Base-by-base conservation (phyloP, 2,888 invertebrate genomes). In the Lasioglossum zephyrum region DNA sequence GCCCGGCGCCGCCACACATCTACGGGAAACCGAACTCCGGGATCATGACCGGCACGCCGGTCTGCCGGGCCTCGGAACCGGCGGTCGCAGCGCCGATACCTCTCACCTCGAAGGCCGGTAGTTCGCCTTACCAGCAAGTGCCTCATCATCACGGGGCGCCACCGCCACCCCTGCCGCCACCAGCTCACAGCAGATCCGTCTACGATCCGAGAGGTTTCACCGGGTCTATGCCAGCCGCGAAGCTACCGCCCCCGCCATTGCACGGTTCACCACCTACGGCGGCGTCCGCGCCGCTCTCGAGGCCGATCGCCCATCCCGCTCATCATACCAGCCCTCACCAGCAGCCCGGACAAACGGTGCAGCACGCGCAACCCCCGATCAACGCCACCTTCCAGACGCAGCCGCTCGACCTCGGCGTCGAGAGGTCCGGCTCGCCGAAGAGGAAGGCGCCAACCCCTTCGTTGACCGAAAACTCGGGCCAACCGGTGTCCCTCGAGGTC, bases 1-100 rank as follows among this genome's bases (percentile, higher is more conserved):
- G 97, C 93, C 97, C 97, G 1, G 97, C 97, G 81, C 97, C 97
- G 73, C 97, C 97, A 77, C 97, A 97, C 93, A 97, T 97, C 86
- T 97, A 97, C 94, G 97, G 97, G 74, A 97, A 97, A 87, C 94
- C 93, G 87, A 95, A 95, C 60, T 96, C 96, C 66, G 96, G 96
- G 26, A 96, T 96, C 80, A 96, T 96, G 87, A 95, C 96, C 66
- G 96, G 96, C 9, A 96, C 96, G 57, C 96, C 96, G 36, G 95
- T 96, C 4, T 95, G 96, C 88, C 95, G 96, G 39, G 94, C 95
- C 88, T 93, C 88, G 91, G 89, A 92, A n/a, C 91, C 92, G n/a
- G 84, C 94, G 13, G 93, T 94, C 73, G 89, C 95, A 72, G 93
- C 95, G 81, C 96, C 96, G 31, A 93, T 97, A 88, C 96, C 97